Evolutionary conservation across 2,113 vertebrate genomes (phyloP).

Genomic region (Rhagologus leucostigma): DNA sequence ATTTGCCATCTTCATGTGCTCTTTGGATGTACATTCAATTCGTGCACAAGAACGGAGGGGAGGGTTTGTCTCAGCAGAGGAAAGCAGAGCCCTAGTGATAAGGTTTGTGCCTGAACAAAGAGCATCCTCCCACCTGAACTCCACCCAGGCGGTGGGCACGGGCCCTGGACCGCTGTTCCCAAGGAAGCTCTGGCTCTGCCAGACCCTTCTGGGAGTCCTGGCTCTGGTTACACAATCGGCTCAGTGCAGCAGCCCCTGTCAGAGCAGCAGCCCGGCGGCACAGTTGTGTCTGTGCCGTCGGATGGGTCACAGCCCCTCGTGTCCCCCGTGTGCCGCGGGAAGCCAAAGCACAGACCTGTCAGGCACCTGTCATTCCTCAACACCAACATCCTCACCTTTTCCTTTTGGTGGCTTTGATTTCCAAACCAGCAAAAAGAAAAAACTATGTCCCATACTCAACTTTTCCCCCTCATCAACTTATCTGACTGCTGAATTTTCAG

Average conservation of each 20-base stretch:
- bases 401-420: background rate
- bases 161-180: background rate
- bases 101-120: background rate
- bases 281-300: background rate
- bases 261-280: background rate
- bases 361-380: background rate
- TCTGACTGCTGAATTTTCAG: background rate
- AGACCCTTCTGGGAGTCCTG: rapidly evolving
- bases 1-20: background rate
- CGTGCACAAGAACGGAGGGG: rapidly evolving
- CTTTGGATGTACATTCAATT: rapidly evolving
- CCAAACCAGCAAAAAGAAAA: background rate
- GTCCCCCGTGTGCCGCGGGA: background rate
- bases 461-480: background rate
- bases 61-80: background rate
- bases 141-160: background rate
- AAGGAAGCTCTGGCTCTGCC: background rate
- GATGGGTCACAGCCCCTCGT: rapidly evolving
- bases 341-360: background rate
- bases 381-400: background rate
- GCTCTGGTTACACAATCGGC: rapidly evolving
- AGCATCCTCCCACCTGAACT: background rate
- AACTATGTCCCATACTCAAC: background rate
- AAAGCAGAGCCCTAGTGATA: background rate
- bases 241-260: background rate